Evolutionary conservation across 2,113 vertebrate genomes (phyloP).

Genomic region (Pitta sordida): DNA sequence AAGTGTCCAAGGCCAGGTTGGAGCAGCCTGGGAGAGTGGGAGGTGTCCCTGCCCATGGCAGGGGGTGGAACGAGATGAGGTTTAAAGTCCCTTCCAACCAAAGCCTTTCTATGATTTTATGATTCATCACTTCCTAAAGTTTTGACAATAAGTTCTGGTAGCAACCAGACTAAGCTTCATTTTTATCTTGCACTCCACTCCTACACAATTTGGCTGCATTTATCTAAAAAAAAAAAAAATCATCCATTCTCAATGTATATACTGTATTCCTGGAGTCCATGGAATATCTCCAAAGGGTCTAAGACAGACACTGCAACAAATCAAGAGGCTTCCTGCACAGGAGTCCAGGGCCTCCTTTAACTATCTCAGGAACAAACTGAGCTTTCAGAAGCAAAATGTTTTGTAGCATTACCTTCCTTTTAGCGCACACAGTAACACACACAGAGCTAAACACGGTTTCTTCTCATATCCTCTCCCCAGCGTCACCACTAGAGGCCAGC

Average conservation of each 20-base stretch:
- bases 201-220: background rate
- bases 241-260: background rate
- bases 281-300: too few species aligned
- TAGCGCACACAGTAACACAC: background rate
- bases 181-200: background rate
- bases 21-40: too few species aligned
- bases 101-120: background rate
- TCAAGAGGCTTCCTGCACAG: background rate
- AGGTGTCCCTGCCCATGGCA: too few species aligned
- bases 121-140: background rate
- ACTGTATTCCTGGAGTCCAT: background rate
- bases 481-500: conserved; percentile 70
- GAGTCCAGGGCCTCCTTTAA: background rate
- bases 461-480: background rate
- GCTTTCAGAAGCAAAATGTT: background rate
- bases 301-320: background rate
- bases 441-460: background rate
- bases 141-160: background rate
- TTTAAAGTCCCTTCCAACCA: background rate
- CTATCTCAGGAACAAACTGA: background rate
- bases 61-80: too few species aligned
- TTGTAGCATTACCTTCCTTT: background rate
- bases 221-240: background rate
- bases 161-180: background rate
- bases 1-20: too few species aligned